Percentiles rank a stretch among this genome's conserved stretches.
These are phyloP conservation scores for Hemibagrus guttatus DNA, from an alignment of 2,797 vertebrate genomes.

Conservation along the genomic window DNA sequence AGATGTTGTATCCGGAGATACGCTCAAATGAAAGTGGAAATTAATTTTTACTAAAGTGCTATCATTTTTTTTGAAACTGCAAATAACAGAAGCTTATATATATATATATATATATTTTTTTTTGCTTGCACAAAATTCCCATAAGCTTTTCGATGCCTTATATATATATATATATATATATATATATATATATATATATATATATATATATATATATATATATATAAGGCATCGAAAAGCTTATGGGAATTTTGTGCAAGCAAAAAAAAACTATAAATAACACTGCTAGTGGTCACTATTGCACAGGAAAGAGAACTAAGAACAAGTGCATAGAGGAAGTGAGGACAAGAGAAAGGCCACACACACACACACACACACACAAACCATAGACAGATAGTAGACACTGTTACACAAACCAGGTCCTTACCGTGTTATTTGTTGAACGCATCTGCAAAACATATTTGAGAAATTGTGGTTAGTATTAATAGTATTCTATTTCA, in stretches of 20 bases:
- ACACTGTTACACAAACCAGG: not conserved
- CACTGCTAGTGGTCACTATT: constrained; percentile 17
- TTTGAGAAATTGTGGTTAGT: not conserved
- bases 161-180: no score
- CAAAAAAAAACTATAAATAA: constrained; percentile 21
- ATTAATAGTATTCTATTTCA: not conserved
- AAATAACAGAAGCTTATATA: not conserved
- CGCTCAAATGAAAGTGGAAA: not conserved
- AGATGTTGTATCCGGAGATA: not conserved
- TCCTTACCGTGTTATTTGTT: constrained; percentile 15
- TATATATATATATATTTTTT: no score
- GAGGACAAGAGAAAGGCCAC: not conserved
- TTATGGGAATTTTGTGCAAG: not conserved
- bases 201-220: no score
- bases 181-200: no score
- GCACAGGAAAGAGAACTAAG: not conserved
- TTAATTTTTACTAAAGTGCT: not conserved
- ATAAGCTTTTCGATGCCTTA: not conserved
- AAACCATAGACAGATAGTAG: not conserved
- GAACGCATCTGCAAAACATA: constrained; percentile 18
- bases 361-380: constrained; percentile 11
- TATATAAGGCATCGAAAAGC: not conserved
- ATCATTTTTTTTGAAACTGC: not conserved
- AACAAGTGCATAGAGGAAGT: constrained; percentile 21
- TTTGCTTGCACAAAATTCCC: not conserved